Evolutionary conservation across 2,888 invertebrate species (phyloP), one percentile per base, ranked within the genome.

Genomic region (Amphipoea lucens): DNA sequence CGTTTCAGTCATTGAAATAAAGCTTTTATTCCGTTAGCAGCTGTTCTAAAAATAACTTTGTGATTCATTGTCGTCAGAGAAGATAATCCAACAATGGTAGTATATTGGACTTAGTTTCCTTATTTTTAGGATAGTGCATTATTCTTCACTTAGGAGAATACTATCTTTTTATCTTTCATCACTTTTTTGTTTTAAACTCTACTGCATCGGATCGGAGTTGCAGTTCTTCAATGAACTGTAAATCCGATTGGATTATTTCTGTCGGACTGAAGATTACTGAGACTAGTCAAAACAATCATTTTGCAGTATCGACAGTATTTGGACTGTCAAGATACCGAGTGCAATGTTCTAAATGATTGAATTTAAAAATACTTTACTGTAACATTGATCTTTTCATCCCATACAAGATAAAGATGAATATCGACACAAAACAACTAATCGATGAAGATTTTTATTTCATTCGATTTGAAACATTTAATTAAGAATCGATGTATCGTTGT

Each of bases 21-120:
- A 81, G 81, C n/a, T 68, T 60, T 54, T n/a, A 62, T 81, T 81
- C 60, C 69, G 6, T 81, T 85, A 60, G 36, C 82, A 74, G 74
- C 57, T 76, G 57, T 11, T 65, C 20, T 65, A 60, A 57, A 85
- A 82, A 82, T 85, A 85, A 54, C 82, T 81, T 29, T 7, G 23
- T 85, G 54, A 74, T 60, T 82, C 74, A 74, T 45, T 85, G 82
- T 81, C 57, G 69, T 69, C 75, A 85, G 7, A 74, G 57, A 68
- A 81, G 74, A 69, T 36, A 51, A 74, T 74, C 51, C 63, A 12
- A 51, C 20, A 80, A 29, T 60, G 48, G 48, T n/a, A n/a, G 29
- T 29, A 23, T 54, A 42, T 57, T 51, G 48, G 9, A 20, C 60
- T 71, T 29, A 54, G 51, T 45, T 63, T 51, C 57, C 66, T 77